These are phyloP conservation scores for Nycteola revayana DNA, from an alignment of 2,888 invertebrate genomes.

Conservation along the genomic window DNA sequence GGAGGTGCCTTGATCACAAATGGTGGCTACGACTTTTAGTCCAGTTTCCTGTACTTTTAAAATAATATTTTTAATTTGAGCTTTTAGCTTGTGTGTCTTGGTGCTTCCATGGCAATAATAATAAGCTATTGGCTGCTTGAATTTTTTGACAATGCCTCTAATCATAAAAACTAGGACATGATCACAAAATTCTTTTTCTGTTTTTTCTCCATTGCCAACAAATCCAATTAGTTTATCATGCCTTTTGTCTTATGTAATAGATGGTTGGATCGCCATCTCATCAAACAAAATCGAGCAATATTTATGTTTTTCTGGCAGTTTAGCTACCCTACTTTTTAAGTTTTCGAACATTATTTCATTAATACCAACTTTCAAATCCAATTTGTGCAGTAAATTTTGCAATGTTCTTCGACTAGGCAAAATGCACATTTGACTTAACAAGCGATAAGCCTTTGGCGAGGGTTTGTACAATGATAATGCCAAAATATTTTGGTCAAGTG, in stretches of 20 bases:
- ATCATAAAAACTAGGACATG: neutral
- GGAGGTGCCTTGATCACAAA: conserved; percentile 13
- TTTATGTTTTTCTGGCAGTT: conserved; percentile 4
- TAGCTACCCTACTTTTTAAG: conserved; percentile 3
- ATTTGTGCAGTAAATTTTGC: conserved; percentile 7
- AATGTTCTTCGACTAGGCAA: conserved; percentile 8
- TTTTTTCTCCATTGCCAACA: conserved; percentile 4
- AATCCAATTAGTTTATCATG: conserved; percentile 5
- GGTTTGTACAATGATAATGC: conserved; percentile 5
- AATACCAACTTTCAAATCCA: conserved; percentile 5
- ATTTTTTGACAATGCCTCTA: neutral
- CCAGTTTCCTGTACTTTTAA: conserved; percentile 7
- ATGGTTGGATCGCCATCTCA: conserved; percentile 7
- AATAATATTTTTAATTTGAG: neutral
- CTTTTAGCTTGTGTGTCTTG: neutral
- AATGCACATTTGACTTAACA: neutral
- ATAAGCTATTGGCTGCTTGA: too few relatives aligned
- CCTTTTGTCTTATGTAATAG: conserved; percentile 1
- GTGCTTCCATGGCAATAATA: too few relatives aligned
- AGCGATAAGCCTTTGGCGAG: conserved; percentile 4
- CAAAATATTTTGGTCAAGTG: conserved; percentile 5
- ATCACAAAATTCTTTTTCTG: neutral
- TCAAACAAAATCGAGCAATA: conserved; percentile 4
- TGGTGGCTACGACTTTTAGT: conserved; percentile 7
- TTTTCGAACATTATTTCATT: conserved; percentile 10